Conservation (phyloP, 2,797 vertebrate genomes). For the Botia almorhae region DNA sequence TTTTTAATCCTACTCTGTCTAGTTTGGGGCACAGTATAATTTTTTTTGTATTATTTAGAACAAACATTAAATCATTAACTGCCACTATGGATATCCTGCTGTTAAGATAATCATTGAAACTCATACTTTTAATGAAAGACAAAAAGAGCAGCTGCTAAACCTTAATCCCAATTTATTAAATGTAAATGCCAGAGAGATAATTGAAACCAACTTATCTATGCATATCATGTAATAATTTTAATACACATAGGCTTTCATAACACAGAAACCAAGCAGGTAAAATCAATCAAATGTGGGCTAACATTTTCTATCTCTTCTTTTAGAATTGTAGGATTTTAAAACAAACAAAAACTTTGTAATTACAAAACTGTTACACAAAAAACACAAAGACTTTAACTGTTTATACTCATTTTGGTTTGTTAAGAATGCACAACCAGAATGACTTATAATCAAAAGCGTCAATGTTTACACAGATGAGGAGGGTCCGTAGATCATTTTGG, state of each 20-base stretch:
- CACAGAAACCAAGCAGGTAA: not conserved
- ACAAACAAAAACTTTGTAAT: conserved; percentile 13
- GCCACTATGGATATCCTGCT: conserved; percentile 10
- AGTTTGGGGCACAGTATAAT: not conserved
- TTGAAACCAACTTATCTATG: conserved; percentile 36
- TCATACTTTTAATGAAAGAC: not conserved
- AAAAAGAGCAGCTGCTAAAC: conserved; percentile 8
- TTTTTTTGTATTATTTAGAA: not conserved
- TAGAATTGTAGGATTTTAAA: not conserved
- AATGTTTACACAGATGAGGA: conserved; percentile 23
- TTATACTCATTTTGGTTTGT: not conserved
- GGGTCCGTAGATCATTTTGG: conserved; percentile 9
- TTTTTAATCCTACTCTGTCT: not conserved
- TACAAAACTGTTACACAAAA: not conserved
- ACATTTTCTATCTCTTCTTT: conserved; percentile 8
- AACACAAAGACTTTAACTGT: not conserved
- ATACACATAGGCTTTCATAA: not conserved
- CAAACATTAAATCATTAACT: not conserved
- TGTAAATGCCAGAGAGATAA: conserved; percentile 28
- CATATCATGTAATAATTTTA: conserved; percentile 24
- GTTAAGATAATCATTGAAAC: conserved; percentile 11
- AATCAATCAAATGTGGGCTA: not conserved
- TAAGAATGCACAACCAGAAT: not conserved
- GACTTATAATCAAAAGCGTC: not conserved
- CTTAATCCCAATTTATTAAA: not conserved